These are phyloP conservation scores for Cygnus atratus DNA, from an alignment of 2,113 vertebrate species.

Conservation along the genomic window DNA sequence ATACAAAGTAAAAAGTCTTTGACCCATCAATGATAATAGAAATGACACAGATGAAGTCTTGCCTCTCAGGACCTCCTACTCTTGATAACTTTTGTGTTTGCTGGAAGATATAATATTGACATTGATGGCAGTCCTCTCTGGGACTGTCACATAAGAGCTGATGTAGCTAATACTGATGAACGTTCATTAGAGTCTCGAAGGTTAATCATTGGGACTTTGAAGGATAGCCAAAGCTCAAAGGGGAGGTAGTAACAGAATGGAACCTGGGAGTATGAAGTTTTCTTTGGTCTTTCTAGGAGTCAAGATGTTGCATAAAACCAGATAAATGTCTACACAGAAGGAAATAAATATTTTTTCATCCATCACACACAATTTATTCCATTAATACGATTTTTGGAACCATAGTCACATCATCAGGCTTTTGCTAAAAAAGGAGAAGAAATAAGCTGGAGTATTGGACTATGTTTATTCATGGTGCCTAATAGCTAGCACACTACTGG, in stretches of 20 bases:
- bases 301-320: neutral
- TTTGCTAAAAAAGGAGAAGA: neutral
- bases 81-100: neutral
- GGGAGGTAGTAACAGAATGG: neutral
- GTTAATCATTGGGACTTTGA: neutral
- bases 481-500: neutral
- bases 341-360: neutral
- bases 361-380: neutral
- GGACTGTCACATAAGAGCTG: neutral
- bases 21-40: neutral
- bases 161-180: neutral
- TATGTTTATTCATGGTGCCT: neutral
- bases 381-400: neutral
- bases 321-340: neutral
- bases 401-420: neutral
- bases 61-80: neutral
- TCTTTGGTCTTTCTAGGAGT: neutral
- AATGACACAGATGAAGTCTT: neutral
- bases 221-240: neutral
- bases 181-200: neutral
- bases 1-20: neutral
- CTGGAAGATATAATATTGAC: neutral
- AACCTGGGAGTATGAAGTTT: neutral
- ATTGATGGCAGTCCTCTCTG: neutral
- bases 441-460: neutral